These are phyloP conservation scores for Gnatocerus cornutus DNA, from an alignment of 2,888 invertebrate species.

Conservation along the genomic window DNA sequence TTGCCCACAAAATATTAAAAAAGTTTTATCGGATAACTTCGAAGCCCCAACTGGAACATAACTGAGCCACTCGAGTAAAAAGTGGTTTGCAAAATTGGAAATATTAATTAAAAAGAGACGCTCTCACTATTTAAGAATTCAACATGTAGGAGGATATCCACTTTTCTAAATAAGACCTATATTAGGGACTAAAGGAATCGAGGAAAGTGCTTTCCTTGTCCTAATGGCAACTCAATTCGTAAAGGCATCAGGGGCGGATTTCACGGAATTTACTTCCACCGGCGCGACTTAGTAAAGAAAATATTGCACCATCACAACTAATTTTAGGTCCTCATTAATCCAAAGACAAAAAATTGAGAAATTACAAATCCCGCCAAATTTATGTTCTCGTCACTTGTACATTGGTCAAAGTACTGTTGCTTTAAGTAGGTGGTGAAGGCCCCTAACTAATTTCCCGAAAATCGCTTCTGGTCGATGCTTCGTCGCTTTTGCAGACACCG, in stretches of 20 bases:
- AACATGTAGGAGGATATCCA: constrained; percentile 35
- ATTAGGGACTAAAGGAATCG: constrained; percentile 57
- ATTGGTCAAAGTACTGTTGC: too few species aligned
- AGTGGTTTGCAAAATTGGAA: not conserved
- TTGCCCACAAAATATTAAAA: constrained; percentile 44
- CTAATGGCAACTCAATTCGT: constrained; percentile 56
- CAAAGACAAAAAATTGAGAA: too few species aligned
- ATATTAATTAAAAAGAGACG: constrained; percentile 22
- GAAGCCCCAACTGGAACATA: not conserved
- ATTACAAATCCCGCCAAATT: too few species aligned
- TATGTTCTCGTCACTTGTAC: too few species aligned
- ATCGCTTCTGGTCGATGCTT: too few species aligned
- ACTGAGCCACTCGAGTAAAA: constrained; percentile 9
- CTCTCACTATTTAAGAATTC: constrained; percentile 25
- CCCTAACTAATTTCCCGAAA: too few species aligned
- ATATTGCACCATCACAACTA: too few species aligned
- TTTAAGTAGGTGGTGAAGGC: too few species aligned
- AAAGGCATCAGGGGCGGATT: constrained; percentile 42
- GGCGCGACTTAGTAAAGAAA: too few species aligned
- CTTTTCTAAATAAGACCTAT: constrained; percentile 51
- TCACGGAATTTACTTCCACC: not conserved
- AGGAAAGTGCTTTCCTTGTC: constrained; percentile 53
- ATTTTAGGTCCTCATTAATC: too few species aligned
- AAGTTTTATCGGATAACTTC: constrained; percentile 31
- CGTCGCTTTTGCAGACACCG: too few species aligned